Evolutionary conservation across 2,797 vertebrate species (phyloP).

Genomic region (Lycodopsis pacificus): DNA sequence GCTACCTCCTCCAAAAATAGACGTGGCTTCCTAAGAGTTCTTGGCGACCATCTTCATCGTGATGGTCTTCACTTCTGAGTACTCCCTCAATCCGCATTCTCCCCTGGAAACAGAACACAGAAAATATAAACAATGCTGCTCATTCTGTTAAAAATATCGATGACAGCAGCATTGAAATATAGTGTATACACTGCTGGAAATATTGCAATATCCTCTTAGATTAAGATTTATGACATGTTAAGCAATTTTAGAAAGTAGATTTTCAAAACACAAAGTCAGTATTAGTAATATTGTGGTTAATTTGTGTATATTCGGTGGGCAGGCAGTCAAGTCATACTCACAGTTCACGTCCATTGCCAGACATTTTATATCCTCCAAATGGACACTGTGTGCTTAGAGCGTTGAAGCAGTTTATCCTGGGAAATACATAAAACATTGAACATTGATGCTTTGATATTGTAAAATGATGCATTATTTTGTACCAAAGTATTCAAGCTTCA

Average conservation of each 20-base stretch:
- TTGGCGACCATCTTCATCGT: slow-evolving; percentile 96
- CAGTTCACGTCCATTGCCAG: slow-evolving; percentile 99
- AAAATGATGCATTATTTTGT: slow-evolving; percentile 43
- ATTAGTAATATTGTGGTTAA: slow-evolving; percentile 57
- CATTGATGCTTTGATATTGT: slow-evolving; percentile 51
- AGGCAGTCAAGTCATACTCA: slow-evolving; percentile 85
- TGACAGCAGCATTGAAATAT: slow-evolving; percentile 30
- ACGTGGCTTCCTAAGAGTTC: slow-evolving; percentile 88
- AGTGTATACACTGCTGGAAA: slow-evolving; percentile 27
- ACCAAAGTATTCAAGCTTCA: slow-evolving; percentile 12
- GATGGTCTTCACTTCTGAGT: slow-evolving; percentile 98
- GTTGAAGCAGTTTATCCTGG: slow-evolving; percentile 99
- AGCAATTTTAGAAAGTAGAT: slow-evolving; percentile 53
- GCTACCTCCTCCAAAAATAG: slow-evolving; percentile 56
- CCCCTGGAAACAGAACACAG: slow-evolving; percentile 86
- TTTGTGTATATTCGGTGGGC: slow-evolving; percentile 54
- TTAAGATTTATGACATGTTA: slow-evolving; percentile 52
- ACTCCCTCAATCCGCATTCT: slow-evolving; percentile 94
- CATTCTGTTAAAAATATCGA: slow-evolving; percentile 22
- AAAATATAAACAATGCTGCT: slow-evolving; percentile 30
- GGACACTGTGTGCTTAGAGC: slow-evolving; percentile 98
- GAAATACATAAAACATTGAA: slow-evolving; percentile 78
- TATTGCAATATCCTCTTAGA: slow-evolving; percentile 48
- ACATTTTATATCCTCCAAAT: slow-evolving; percentile 99
- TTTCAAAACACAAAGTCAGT: slow-evolving; percentile 65